Evolutionary conservation across 2,888 invertebrate species (phyloP).

Genomic region (Tachystola acroxantha): DNA sequence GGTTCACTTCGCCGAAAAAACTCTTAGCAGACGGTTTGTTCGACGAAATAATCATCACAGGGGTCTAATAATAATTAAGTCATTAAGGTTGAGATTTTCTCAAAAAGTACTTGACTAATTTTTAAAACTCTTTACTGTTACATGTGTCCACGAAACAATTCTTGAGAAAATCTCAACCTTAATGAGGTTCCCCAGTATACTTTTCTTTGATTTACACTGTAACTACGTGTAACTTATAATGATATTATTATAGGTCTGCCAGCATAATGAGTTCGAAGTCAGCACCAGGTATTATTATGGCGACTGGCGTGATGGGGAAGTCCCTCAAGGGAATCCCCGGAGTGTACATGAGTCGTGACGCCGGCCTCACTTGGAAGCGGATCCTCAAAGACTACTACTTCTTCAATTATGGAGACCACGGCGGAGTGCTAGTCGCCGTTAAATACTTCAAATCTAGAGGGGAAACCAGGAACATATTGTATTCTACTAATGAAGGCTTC

Average conservation of each 20-base stretch:
- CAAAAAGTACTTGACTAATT: too few relatives aligned
- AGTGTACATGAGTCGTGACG: conserved; percentile 89
- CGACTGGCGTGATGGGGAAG: conserved; percentile 88
- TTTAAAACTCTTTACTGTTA: too few relatives aligned
- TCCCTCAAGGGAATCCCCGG: conserved; percentile 89
- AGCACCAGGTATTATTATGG: conserved; percentile 92
- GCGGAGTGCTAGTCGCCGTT: conserved; percentile 91
- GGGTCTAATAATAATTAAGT: too few relatives aligned
- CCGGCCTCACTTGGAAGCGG: conserved; percentile 89
- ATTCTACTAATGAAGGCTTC: conserved; percentile 92
- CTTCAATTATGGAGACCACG: conserved; percentile 94
- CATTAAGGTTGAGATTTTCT: too few relatives aligned
- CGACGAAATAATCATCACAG: too few relatives aligned
- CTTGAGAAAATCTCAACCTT: too few relatives aligned
- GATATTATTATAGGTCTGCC: conserved; percentile 74
- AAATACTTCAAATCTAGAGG: conserved; percentile 87
- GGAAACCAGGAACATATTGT: conserved; percentile 87
- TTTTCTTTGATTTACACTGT: too few relatives aligned
- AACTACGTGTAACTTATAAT: too few relatives aligned
- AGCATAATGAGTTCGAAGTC: conserved; percentile 92
- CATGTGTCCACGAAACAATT: too few relatives aligned
- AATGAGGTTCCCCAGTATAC: too few relatives aligned
- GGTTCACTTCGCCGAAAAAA: too few relatives aligned
- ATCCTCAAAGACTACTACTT: conserved; percentile 89
- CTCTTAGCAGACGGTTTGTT: too few relatives aligned